Base-by-base conservation (phyloP, 2,113 vertebrate species). In the Trichomycterus rosablanca region DNA sequence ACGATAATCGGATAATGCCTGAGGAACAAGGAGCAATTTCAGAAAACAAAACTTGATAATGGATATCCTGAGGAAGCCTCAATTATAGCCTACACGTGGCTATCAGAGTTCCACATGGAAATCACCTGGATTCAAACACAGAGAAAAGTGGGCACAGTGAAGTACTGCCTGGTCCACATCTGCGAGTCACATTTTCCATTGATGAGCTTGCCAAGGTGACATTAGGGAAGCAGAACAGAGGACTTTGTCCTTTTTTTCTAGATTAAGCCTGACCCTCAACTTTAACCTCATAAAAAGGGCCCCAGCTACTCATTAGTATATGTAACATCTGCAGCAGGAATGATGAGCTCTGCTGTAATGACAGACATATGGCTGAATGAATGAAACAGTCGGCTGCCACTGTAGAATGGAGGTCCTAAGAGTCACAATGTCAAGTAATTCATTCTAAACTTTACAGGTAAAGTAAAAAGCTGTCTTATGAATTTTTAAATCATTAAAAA, bases 221-320 rank as follows among this genome's bases (percentile, higher is more conserved):
- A 75, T 37, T 63, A 70, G 75, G 66, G 58, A 24, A 73, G 58
- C 50, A 57, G 43, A 52, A 42, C 37, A 75, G 62, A 59, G 30
- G 55, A n/a, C 57, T 54, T 40, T 23, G 46, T n/a, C 5, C 23
- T 22, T 58, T 3, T 26, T 67, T 34, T 1, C 43, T 60, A 69
- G 57, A 81, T 80, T 76, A 69, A 81, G 74, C 66, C 73, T 82
- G 83, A 83, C 74, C 78, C 73, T 74, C 68, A 87, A 85, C 82
- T 85, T 83, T 86, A 82, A 86, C 85, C 85, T 81, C 85, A 85
- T 88, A 84, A 86, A 87, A 53, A 56, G 51, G 80, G 64, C 54
- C 72, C 34, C 59, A 49, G 78, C 84, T 87, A 80, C 76, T 88
- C 79, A 88, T 87, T 86, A 86, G 80, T 78, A 79, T 77, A 71